Evolutionary conservation across 2,888 invertebrate genomes (phyloP).

Genomic region (Axea sp.): DNA sequence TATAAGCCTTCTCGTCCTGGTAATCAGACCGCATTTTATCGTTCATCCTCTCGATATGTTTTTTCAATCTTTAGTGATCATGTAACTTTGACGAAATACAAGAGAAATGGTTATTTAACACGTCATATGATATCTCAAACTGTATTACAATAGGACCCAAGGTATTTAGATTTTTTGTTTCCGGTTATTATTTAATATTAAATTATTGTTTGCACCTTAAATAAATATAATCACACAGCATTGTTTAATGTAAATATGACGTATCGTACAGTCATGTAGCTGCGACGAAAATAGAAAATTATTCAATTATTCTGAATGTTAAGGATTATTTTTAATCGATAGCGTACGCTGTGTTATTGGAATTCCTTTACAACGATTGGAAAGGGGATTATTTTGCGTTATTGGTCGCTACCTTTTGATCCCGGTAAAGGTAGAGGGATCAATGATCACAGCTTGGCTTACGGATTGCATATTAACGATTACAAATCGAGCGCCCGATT

Average conservation of each 20-base stretch:
- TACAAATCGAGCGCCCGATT: slow-evolving; percentile 76
- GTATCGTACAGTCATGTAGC: too few relatives aligned
- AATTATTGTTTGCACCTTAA: too few relatives aligned
- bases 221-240: too few relatives aligned
- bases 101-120: slow-evolving; percentile 46
- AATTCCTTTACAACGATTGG: slow-evolving; percentile 44
- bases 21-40: slow-evolving; percentile 72
- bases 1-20: slow-evolving; percentile 73
- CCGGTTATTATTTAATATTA: neutral
- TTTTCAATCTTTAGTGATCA: slow-evolving; percentile 57
- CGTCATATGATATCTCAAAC: slow-evolving; percentile 34
- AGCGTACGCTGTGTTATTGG: slow-evolving; percentile 41
- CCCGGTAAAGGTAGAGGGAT: slow-evolving; percentile 39
- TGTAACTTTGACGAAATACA: slow-evolving; percentile 57
- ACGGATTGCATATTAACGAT: slow-evolving; percentile 73
- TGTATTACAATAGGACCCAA: slow-evolving; percentile 13
- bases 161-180: slow-evolving; percentile 12
- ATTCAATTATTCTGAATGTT: too few relatives aligned
- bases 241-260: too few relatives aligned
- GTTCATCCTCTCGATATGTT: slow-evolving; percentile 65
- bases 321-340: slow-evolving; percentile 33
- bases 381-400: slow-evolving; percentile 48
- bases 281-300: too few relatives aligned
- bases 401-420: slow-evolving; percentile 63
- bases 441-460: slow-evolving; percentile 58